phyloP scores from a whole-genome alignment of 1,140 invertebrate genomes.

The Drosophila setifemur region DNA sequence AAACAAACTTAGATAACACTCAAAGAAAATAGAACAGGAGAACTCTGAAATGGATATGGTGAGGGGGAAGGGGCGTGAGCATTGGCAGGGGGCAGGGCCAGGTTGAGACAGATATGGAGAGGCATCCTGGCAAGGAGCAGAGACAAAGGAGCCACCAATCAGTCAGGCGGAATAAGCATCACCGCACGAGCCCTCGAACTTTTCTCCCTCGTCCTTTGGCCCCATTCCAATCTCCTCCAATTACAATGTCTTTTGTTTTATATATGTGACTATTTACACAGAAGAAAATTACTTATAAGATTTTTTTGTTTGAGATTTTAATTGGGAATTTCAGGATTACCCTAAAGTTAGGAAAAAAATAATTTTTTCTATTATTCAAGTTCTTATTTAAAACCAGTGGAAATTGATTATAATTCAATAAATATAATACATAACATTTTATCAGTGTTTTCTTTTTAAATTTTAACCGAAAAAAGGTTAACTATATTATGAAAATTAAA shows the following conservation, averaged over 20 bases:
- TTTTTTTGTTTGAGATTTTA: not conserved
- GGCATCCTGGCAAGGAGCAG: conserved; percentile 50
- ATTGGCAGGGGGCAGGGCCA: not conserved
- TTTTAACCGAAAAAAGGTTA: too few species aligned
- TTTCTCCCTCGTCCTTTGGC: conserved; percentile 39
- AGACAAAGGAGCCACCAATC: conserved; percentile 76
- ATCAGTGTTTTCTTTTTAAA: too few species aligned
- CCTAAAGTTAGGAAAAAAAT: too few species aligned
- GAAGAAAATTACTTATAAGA: not conserved
- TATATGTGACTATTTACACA: conserved; percentile 25
- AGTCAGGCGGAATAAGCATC: conserved; percentile 79
- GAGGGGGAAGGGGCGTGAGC: not conserved
- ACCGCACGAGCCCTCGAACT: conserved; percentile 65
- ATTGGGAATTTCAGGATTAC: too few species aligned
- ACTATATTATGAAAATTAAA: too few species aligned
- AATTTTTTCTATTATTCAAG: too few species aligned
- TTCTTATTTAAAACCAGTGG: too few species aligned
- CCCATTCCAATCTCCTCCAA: conserved; percentile 45
- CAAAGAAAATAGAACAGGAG: conserved; percentile 20
- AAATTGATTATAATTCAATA: too few species aligned
- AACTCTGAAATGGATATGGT: not conserved
- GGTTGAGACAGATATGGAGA: not conserved
- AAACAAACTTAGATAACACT: conserved; percentile 79
- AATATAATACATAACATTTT: too few species aligned
- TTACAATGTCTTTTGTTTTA: conserved; percentile 79